Base-by-base conservation (phyloP, 2,888 invertebrate genomes). In the Ashinkailepas kermadecensis region DNA sequence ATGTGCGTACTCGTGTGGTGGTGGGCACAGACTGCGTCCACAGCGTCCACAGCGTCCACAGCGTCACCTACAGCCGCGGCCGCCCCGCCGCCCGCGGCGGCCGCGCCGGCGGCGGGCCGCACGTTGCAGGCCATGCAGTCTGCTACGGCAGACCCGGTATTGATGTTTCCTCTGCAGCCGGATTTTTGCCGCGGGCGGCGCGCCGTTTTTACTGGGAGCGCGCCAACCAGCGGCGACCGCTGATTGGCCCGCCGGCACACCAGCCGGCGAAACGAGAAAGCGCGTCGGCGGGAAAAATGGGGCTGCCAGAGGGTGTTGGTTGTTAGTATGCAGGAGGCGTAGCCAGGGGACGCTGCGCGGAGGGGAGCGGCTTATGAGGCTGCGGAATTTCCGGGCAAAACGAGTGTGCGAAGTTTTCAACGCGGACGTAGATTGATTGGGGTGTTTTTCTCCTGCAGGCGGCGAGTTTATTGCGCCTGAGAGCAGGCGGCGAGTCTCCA, bases 341-440 rank as follows among this genome's bases (percentile, higher is more conserved):
- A 18, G 54, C 21, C 21, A 21, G 74, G 74, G 74, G 74, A 74
- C 74, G 74, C 74, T 9, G 23, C 25, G 8, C 56, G 21, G 74
- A 70, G 74, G 74, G 74, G 74, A 74, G 74, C 54, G 74, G 10
- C 21, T 74, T 74, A 74, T 74, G 74, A 56, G 74, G 74, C 74
- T 74, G 74, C 74, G 56, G 74, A 56, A 74, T 74, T 56, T 56
- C 74, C 70, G 39, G 15, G 39, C 9, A 39, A 25, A 39, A 70
- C 39, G 70, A 70, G 39, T 39, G 15, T 18, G 62, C 39, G 23
- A 67, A 70, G 70, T 70, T 70, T 70, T 70, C 70, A 15, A 21
- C 70, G 39, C 70, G 39, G 70, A 23, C 70, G 6, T 10, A 7
- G 70, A 70, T 70, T 15, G 70, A 70, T 70, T 12, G 70, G 15